Evolutionary conservation across 1,140 invertebrate species (phyloP).

Genomic region (Anoplolepis gracilipes): DNA sequence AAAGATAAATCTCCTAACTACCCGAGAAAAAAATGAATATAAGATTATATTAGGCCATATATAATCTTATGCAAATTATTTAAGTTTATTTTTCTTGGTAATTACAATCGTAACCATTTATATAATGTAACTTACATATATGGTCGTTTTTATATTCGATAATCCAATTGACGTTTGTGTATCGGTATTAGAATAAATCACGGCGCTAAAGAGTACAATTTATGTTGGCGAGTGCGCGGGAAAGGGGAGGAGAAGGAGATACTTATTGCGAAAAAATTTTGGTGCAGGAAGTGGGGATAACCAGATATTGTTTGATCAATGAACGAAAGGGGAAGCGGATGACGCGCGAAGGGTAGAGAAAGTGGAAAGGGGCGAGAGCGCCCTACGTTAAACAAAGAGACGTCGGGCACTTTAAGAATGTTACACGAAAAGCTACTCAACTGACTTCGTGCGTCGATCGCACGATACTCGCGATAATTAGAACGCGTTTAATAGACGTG

Average conservation of each 20-base stretch:
- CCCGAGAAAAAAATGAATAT: no score
- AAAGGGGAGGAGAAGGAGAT: neutral
- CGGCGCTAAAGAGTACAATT: neutral
- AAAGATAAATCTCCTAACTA: slow-evolving; percentile 41
- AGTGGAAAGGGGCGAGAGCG: neutral
- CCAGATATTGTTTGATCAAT: slow-evolving; percentile 76
- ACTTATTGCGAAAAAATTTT: slow-evolving; percentile 41
- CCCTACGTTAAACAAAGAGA: neutral
- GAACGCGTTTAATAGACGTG: neutral
- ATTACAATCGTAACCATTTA: slow-evolving; percentile 55
- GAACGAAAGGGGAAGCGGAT: slow-evolving; percentile 44
- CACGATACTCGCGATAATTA: neutral
- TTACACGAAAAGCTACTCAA: slow-evolving; percentile 69
- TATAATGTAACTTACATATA: neutral
- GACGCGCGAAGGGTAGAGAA: slow-evolving; percentile 9
- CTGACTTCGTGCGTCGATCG: neutral
- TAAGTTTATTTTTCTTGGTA: no score
- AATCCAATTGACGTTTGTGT: slow-evolving; percentile 61
- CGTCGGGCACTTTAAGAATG: slow-evolving; percentile 3
- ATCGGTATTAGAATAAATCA: slow-evolving; percentile 1
- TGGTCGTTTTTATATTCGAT: slow-evolving; percentile 68
- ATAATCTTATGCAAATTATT: no score
- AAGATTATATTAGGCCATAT: no score
- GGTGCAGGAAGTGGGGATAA: slow-evolving; percentile 51
- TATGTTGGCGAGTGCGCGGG: neutral